Evolutionary conservation across 2,113 vertebrate genomes (phyloP).

Genomic region (Gopherus evgoodei): DNA sequence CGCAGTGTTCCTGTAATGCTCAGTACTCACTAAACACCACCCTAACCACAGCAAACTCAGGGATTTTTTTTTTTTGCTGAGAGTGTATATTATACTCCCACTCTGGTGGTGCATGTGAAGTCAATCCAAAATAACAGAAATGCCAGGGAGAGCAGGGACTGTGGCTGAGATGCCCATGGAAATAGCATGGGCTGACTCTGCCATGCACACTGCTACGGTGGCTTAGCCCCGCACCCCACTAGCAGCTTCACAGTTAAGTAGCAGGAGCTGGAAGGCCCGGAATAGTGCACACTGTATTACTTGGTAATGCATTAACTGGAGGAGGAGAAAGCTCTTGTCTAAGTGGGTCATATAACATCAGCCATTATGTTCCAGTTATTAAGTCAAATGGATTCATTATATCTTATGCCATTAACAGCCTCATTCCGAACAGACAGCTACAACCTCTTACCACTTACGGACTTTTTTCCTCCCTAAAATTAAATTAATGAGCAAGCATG

Average conservation of each 20-base stretch:
- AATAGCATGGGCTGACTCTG: neutral
- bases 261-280: conserved; percentile 45
- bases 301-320: neutral
- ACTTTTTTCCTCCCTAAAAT: conserved; percentile 38
- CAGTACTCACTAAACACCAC: neutral
- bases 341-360: conserved; percentile 43
- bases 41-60: neutral
- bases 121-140: neutral
- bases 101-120: fast-evolving
- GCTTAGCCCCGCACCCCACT: neutral
- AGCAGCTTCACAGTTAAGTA: conserved; percentile 29
- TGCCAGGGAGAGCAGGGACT: fast-evolving
- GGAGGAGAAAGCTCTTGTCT: conserved; percentile 24
- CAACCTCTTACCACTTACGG: conserved; percentile 7
- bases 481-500: neutral
- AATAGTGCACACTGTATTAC: neutral
- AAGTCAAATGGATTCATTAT: conserved; percentile 52
- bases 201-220: neutral
- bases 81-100: neutral
- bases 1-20: neutral
- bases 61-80: neutral
- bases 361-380: conserved; percentile 42
- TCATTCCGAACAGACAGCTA: conserved; percentile 36
- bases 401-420: conserved; percentile 33
- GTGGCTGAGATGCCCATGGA: fast-evolving